Conservation (phyloP, 2,888 invertebrate species). For the Julus scandinavius region DNA sequence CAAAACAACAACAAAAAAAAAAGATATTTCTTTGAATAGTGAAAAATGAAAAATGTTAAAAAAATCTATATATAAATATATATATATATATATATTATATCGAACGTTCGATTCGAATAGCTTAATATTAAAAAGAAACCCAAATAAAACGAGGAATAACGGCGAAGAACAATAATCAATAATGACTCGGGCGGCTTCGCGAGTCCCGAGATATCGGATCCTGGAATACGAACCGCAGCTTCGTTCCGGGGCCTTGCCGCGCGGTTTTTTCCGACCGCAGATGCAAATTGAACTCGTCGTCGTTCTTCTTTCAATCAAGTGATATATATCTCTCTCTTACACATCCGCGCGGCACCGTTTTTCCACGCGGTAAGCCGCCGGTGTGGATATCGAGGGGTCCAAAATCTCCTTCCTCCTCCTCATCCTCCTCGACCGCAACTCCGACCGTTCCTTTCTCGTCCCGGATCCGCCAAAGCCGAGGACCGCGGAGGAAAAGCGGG, state of each 20-base stretch:
- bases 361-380: background rate
- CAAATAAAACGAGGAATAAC: background rate
- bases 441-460: too few species aligned
- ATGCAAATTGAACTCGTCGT: background rate
- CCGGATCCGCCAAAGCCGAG: too few species aligned
- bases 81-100: background rate
- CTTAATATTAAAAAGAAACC: background rate
- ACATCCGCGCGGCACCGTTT: background rate
- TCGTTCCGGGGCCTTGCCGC: background rate
- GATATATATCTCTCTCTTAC: background rate
- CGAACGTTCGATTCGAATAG: background rate
- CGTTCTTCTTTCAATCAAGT: background rate
- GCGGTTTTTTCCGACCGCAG: background rate
- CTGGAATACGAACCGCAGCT: background rate
- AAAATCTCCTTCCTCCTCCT: background rate
- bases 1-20: background rate
- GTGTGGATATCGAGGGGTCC: background rate
- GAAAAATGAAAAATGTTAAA: background rate
- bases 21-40: constrained; percentile 19
- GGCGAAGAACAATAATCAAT: background rate
- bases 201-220: background rate
- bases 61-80: constrained; percentile 45
- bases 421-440: too few species aligned
- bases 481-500: too few species aligned
- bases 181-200: background rate